Evolutionary conservation across 2,797 vertebrate genomes (phyloP), one percentile per base, ranked within the genome.

Genomic region (Smutsia temminckii): DNA sequence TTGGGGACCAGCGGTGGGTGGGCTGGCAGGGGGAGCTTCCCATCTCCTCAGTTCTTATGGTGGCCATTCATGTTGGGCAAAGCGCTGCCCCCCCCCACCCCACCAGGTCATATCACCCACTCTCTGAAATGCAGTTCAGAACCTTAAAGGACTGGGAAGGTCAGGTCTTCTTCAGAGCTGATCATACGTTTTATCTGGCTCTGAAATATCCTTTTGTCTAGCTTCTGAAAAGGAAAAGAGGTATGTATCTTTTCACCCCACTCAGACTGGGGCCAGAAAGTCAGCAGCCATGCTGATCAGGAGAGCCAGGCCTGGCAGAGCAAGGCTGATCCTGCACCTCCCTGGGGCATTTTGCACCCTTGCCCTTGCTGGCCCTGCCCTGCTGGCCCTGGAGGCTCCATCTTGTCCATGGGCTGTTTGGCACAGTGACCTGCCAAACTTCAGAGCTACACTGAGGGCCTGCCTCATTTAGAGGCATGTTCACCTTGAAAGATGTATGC

Each of bases 181-280:
- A n/a, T 77, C 21, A 1, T 40, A 27, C 1, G 55, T 89, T 86
- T 95, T 68, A 77, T 49, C 78, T 92, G 85, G 55, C 69, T 93
- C 71, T 29, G 40, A 85, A 88, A 83, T 29, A 21, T 79, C 49
- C 27, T 55, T 90, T 89, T 77, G 42, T 94, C 23, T 77, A 84
- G 61, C 79, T 93, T 94, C 55, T 94, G 49, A 77, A 66, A 94
- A 89, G 51, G 68, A 90, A 64, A 81, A 93, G 57, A 34, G 29
- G 21, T 34, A 17, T 59, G 63, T 64, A 23, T 89, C 66, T 88
- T 93, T 93, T 46, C 75, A 59, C 74, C 51, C 57, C 42, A 14
- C 34, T 83, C 37, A 40, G 49, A 88, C 63, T 91, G 17, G 63
- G 87, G 77, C 12, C 75, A 84, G 91, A 80, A 95, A 59, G 72